Percentiles rank a stretch among this genome's conserved stretches.
Conservation (phyloP, 1,140 invertebrate genomes). For the Drosophila triauraria region DNA sequence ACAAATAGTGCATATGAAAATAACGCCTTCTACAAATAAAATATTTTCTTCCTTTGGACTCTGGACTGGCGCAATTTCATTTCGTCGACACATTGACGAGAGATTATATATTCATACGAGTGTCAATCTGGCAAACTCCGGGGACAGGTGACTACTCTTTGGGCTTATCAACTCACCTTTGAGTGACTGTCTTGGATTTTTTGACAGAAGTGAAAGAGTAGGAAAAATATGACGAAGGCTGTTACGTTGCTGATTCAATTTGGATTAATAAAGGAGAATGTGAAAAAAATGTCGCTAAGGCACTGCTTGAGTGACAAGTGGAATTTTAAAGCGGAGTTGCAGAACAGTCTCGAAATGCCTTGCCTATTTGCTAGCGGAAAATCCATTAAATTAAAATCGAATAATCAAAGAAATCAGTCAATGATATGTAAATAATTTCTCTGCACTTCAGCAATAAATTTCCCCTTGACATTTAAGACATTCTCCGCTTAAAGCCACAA, state of each 20-base stretch:
- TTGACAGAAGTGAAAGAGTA: constrained; percentile 13
- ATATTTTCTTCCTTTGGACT: constrained; percentile 49
- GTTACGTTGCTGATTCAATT: constrained; percentile 36
- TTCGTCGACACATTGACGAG: constrained; percentile 33
- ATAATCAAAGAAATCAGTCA: constrained; percentile 14
- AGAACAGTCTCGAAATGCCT: neutral
- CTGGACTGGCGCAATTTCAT: constrained; percentile 41
- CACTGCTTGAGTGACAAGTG: constrained; percentile 5
- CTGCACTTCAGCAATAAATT: constrained; percentile 14
- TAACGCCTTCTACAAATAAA: constrained; percentile 39
- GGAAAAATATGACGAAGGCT: constrained; percentile 12
- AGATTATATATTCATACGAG: constrained; percentile 66
- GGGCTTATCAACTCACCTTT: constrained; percentile 24
- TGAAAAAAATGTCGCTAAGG: constrained; percentile 19
- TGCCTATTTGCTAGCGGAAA: neutral
- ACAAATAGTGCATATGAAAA: constrained; percentile 52
- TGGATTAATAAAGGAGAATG: constrained; percentile 34
- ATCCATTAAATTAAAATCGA: constrained; percentile 18
- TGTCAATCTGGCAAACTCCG: constrained; percentile 54
- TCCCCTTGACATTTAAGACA: constrained; percentile 19
- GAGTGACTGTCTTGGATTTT: constrained; percentile 41
- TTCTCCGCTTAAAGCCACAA: constrained; percentile 7
- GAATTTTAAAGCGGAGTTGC: neutral
- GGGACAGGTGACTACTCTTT: constrained; percentile 33
- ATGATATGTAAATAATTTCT: constrained; percentile 35